phyloP scores from a whole-genome alignment of 2,888 invertebrate genomes.

The Trissoscelio sp. region DNA sequence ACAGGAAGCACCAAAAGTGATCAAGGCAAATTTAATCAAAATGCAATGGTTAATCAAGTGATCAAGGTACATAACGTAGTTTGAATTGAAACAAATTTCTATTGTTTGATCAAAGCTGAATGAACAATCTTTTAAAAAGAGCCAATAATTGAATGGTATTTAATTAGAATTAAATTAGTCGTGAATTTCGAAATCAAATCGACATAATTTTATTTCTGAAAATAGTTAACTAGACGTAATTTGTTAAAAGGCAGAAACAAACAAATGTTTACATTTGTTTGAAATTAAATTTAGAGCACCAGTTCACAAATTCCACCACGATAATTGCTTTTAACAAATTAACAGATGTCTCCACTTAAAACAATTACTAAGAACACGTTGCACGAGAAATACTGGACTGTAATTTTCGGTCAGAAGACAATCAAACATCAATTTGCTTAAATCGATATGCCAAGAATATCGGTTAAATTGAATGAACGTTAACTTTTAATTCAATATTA shows the following conservation, averaged over 20 bases:
- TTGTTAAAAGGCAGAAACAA: no score
- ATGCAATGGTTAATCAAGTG: constrained; percentile 81
- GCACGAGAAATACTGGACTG: neutral
- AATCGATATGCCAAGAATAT: constrained; percentile 2
- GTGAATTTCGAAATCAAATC: no score
- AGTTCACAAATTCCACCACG: neutral
- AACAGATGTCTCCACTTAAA: neutral
- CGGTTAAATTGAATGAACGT: neutral
- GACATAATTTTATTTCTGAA: no score
- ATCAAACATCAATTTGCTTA: neutral
- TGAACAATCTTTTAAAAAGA: no score
- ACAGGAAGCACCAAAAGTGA: constrained; percentile 88
- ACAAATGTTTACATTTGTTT: neutral
- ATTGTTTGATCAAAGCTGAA: neutral
- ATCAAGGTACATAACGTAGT: constrained; percentile 72
- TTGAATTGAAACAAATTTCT: neutral
- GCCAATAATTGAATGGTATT: neutral
- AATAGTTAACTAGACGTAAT: no score
- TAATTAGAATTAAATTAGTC: no score
- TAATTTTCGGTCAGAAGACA: constrained; percentile 8
- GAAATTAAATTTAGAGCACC: neutral
- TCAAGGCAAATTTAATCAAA: constrained; percentile 83
- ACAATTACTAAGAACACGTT: no score
- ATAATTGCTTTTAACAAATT: constrained; percentile 1
- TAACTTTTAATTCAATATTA: neutral